Evolutionary conservation across 2,113 vertebrate genomes (phyloP), one percentile per base, ranked within the genome.

Genomic region (Xerus inauris): DNA sequence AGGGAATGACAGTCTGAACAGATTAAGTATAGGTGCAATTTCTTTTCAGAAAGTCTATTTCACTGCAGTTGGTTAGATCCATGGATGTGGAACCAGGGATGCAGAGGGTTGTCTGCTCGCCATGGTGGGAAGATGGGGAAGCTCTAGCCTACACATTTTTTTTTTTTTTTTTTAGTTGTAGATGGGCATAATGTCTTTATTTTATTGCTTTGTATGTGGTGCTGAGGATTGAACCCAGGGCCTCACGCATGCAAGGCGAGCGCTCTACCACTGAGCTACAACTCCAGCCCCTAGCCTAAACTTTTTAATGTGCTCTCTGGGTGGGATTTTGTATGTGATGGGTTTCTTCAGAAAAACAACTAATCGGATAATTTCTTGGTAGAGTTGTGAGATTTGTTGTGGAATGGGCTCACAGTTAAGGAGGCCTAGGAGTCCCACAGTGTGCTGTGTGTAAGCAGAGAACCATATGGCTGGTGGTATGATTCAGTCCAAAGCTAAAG

Each of bases 141-240:
- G 17, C 54, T 42, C 3, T 49, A 0, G 26, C 24, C 24, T 69
- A 0, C 5, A 4, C 45, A n/a, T n/a, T n/a, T 35, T 65, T 2
- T 0, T 9, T 49, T 45, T 3, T n/a, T 38, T 65, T 2, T 0
- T 11, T 38, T 47, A 20, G 22, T n/a, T n/a, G n/a, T n/a, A n/a
- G n/a, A n/a, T n/a, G n/a, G n/a, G n/a, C n/a, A n/a, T n/a, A n/a
- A n/a, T n/a, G n/a, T n/a, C n/a, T n/a, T n/a, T n/a, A n/a, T n/a
- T n/a, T n/a, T n/a, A n/a, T n/a, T n/a, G n/a, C n/a, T n/a, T n/a
- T n/a, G n/a, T n/a, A n/a, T n/a, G n/a, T n/a, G n/a, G n/a, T n/a
- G n/a, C n/a, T n/a, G n/a, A n/a, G n/a, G n/a, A n/a, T n/a, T n/a
- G n/a, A n/a, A n/a, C n/a, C n/a, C n/a, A n/a, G n/a, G n/a, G n/a